Base-by-base conservation (phyloP, 2,888 invertebrate species). In the Phasia obesa region DNA sequence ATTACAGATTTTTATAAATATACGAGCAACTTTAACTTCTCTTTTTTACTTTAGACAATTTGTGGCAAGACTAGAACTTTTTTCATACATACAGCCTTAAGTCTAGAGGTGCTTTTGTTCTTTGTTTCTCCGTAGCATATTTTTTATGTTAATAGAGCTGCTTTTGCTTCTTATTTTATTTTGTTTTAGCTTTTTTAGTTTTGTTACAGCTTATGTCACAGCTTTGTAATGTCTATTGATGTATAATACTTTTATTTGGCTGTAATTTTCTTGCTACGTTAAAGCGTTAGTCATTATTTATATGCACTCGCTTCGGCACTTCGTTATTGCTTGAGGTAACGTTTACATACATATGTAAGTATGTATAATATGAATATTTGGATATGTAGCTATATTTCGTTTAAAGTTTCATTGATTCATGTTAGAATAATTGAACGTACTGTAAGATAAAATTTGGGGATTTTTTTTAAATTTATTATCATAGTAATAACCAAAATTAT, bases 281-380 rank as follows among this genome's bases (percentile, higher is more conserved):
- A 60, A 60, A 79, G 15, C 71, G 47, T 67, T 70, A 70, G 65
- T 44, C 55, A 60, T 67, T 79, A 79, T 75, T 83, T 83, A 75
- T 75, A 47, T 65, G n/a, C 4, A 27, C 49, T 70, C 31, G 65
- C 75, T 62, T 65, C 59, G 38, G 7, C 11, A 38, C 38, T 27
- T 27, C 27, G 6, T 23, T n/a, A n/a, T 64, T 64, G 42, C 23
- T 25, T 4, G 9, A 35, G 35, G 19, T 25, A 27, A 27, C 2
- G n/a, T 25, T 53, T 53, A n/a, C 6, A n/a, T 27, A 7, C 0
- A n/a, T 53, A 53, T 15, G 9, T 23, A 15, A 0, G 2, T 23
- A 15, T 53, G 25, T 53, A 25, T 6, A 15, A 23, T n/a, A n/a
- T n/a, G 7, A 0, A 1, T 5, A 17, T 17, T n/a, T 9, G n/a